Conservation (phyloP, 2,888 invertebrate genomes). For the Invenusta paracnida region DNA sequence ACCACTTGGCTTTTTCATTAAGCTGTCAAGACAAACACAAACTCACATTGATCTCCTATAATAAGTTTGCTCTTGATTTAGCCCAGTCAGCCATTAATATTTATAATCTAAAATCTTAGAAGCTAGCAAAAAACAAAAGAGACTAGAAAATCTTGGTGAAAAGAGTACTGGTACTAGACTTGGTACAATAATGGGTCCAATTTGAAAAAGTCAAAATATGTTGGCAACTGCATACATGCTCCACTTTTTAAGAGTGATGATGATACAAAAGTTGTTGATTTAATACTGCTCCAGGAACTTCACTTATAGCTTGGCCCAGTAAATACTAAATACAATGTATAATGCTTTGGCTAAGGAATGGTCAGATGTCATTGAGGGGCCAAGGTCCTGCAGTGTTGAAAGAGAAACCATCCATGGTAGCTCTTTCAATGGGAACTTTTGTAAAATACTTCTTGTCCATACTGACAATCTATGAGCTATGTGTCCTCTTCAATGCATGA, state of each 20-base stretch:
- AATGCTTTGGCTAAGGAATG: background rate
- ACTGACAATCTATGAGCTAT: background rate
- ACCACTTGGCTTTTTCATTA: too few relatives aligned
- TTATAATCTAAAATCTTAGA: too few relatives aligned
- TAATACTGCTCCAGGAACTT: background rate
- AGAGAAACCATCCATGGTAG: background rate
- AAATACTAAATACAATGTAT: background rate
- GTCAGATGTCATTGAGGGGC: background rate
- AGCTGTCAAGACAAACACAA: too few relatives aligned
- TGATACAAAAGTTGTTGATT: constrained; percentile 18
- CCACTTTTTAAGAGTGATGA: background rate
- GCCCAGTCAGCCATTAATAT: too few relatives aligned
- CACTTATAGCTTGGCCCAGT: background rate
- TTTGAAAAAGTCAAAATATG: background rate
- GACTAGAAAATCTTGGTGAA: too few relatives aligned
- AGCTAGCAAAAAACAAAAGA: too few relatives aligned
- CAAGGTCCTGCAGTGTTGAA: background rate
- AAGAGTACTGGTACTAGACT: too few relatives aligned
- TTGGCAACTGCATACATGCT: background rate
- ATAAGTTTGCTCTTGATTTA: too few relatives aligned
- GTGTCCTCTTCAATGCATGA: background rate
- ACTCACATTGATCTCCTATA: too few relatives aligned
- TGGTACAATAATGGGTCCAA: background rate
- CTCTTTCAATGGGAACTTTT: background rate
- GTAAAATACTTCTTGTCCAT: background rate